phyloP scores from a whole-genome alignment of 2,888 invertebrate species.

The Hedychridium roseum region DNA sequence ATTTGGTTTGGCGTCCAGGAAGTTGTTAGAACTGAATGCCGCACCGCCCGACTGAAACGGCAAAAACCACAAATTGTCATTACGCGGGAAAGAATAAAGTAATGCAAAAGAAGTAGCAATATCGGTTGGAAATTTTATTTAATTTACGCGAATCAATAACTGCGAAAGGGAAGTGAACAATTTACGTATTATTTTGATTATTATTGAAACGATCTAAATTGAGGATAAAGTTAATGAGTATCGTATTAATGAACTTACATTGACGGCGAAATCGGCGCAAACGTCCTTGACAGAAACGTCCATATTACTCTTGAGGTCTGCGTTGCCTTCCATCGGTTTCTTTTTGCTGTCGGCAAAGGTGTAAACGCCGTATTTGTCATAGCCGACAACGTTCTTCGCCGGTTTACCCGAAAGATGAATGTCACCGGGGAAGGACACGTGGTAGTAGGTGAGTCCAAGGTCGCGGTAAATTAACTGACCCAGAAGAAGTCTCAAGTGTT shows the following conservation, averaged over 20 bases:
- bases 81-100: background rate
- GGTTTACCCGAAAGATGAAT: slow-evolving; percentile 68
- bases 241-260: slow-evolving; percentile 64
- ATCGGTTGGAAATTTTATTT: slow-evolving; percentile 12
- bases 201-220: background rate
- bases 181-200: background rate
- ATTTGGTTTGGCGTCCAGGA: slow-evolving; percentile 66
- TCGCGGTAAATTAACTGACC: slow-evolving; percentile 65
- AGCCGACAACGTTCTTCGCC: slow-evolving; percentile 70
- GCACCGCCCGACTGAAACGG: slow-evolving; percentile 70
- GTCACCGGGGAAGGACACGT: slow-evolving; percentile 70
- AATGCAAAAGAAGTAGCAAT: slow-evolving; percentile 2
- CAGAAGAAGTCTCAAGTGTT: slow-evolving; percentile 53
- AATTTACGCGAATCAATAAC: background rate
- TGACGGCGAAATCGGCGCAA: slow-evolving; percentile 74
- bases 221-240: no score
- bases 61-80: slow-evolving; percentile 1
- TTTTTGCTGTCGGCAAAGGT: slow-evolving; percentile 72
- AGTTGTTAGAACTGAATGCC: slow-evolving; percentile 72
- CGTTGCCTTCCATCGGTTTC: slow-evolving; percentile 67
- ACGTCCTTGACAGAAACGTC: slow-evolving; percentile 66
- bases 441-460: slow-evolving; percentile 70
- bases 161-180: background rate
- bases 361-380: slow-evolving; percentile 70
- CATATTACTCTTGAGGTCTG: slow-evolving; percentile 68